Evolutionary conservation across 2,888 invertebrate species (phyloP).

Genomic region (Crepidodera aurea): DNA sequence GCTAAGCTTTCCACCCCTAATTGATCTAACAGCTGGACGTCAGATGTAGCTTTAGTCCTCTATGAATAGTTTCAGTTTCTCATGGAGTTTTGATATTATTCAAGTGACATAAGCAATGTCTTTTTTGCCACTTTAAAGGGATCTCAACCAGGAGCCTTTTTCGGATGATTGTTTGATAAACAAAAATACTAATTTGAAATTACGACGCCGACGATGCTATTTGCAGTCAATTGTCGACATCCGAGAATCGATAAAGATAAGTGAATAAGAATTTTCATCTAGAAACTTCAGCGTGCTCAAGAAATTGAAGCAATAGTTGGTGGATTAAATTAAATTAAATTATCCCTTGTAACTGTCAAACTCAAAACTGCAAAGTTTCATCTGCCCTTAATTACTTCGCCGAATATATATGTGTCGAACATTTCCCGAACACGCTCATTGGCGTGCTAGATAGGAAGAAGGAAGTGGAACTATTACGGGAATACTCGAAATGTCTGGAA

Average conservation of each 20-base stretch:
- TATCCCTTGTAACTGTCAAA: slow-evolving; percentile 44
- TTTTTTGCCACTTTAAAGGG: too few relatives aligned
- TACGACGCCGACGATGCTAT: too few relatives aligned
- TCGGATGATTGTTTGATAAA: too few relatives aligned
- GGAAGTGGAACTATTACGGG: slow-evolving; percentile 4
- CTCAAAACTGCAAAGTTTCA: slow-evolving; percentile 34
- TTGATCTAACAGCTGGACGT: too few relatives aligned
- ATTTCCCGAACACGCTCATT: background rate
- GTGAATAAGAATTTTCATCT: background rate
- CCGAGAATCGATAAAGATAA: background rate
- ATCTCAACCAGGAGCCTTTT: too few relatives aligned
- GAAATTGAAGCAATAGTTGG: slow-evolving; percentile 14
- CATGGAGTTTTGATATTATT: too few relatives aligned
- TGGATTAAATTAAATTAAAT: slow-evolving; percentile 44
- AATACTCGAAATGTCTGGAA: background rate
- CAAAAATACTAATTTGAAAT: too few relatives aligned
- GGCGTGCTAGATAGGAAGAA: slow-evolving; percentile 2
- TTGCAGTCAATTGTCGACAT: background rate
- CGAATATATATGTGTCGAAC: slow-evolving; percentile 32
- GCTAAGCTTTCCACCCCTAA: too few relatives aligned
- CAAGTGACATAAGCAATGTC: too few relatives aligned
- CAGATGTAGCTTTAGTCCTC: too few relatives aligned
- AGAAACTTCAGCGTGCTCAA: background rate
- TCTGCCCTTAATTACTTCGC: slow-evolving; percentile 44
- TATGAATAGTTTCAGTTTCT: too few relatives aligned